Conservation (phyloP, 2,888 invertebrate species). For the Cenopis cana region DNA sequence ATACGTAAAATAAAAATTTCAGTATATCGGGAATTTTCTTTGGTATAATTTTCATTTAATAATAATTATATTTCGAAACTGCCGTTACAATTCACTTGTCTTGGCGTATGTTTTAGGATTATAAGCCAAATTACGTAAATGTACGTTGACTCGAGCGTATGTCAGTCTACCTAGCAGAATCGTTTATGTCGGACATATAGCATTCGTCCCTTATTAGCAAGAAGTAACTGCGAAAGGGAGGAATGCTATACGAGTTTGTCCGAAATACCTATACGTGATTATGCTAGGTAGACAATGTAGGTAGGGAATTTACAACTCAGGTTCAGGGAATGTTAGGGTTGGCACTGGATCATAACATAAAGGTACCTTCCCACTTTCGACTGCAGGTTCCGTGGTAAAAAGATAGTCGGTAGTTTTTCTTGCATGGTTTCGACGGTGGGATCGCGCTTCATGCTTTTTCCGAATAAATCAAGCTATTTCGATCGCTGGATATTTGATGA, state of each 20-base stretch:
- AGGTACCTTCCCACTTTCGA: not conserved
- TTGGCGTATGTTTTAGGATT: conserved; percentile 71
- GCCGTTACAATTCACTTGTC: conserved; percentile 57
- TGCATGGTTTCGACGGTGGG: not conserved
- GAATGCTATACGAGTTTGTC: too few relatives aligned
- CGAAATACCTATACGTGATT: too few relatives aligned
- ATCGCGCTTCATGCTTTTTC: conserved; percentile 7
- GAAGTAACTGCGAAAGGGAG: too few relatives aligned
- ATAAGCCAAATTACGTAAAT: conserved; percentile 74
- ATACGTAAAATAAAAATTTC: not conserved
- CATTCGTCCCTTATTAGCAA: too few relatives aligned
- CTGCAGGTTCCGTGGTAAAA: conserved; percentile 5
- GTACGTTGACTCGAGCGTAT: conserved; percentile 63
- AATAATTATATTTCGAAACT: conserved; percentile 52
- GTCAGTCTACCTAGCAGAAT: conserved; percentile 46
- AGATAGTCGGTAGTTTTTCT: not conserved
- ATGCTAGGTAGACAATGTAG: conserved; percentile 48
- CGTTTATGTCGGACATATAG: too few relatives aligned
- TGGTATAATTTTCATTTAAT: conserved; percentile 46
- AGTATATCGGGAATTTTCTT: conserved; percentile 21
- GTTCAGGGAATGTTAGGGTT: conserved; percentile 53
- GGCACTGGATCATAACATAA: conserved; percentile 31
- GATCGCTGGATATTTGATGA: conserved; percentile 27
- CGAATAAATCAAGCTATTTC: conserved; percentile 28
- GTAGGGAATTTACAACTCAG: conserved; percentile 60